Percentiles rank a stretch among this genome's conserved stretches.
phyloP scores from a whole-genome alignment of 2,888 invertebrate species.

The Crepidodera aurea region DNA sequence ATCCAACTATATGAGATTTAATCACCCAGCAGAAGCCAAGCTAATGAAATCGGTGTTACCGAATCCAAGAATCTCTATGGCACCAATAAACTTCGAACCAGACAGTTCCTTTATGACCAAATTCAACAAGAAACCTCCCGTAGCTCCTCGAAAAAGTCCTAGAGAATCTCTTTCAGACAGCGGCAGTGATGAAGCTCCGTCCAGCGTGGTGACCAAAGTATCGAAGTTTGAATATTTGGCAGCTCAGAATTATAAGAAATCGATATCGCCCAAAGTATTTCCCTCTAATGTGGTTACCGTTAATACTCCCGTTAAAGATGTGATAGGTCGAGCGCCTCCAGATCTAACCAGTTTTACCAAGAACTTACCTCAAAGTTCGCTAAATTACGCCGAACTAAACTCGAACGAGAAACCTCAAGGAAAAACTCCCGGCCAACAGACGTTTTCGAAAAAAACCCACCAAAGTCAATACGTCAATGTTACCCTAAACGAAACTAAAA shows the following conservation, averaged over 20 bases:
- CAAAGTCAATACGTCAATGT: conserved; percentile 59
- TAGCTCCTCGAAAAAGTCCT: conserved; percentile 68
- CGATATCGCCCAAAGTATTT: conserved; percentile 80
- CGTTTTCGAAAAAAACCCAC: conserved; percentile 54
- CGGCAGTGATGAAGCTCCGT: conserved; percentile 63
- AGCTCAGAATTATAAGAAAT: conserved; percentile 68
- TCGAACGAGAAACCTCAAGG: conserved; percentile 55
- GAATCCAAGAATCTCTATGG: conserved; percentile 79
- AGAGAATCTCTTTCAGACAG: conserved; percentile 63
- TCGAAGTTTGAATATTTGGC: conserved; percentile 83
- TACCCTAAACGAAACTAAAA: conserved; percentile 59
- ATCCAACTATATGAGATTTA: conserved; percentile 91
- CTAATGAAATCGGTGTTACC: conserved; percentile 86
- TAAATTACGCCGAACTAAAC: conserved; percentile 61
- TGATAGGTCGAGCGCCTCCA: conserved; percentile 69
- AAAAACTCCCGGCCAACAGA: conserved; percentile 56
- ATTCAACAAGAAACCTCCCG: conserved; percentile 71
- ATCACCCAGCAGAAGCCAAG: conserved; percentile 89
- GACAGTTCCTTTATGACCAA: conserved; percentile 52
- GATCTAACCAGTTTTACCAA: conserved; percentile 71
- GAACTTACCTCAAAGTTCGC: conserved; percentile 64
- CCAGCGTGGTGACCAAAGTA: conserved; percentile 77
- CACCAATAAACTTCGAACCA: conserved; percentile 74
- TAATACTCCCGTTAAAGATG: conserved; percentile 83
- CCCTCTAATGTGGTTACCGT: conserved; percentile 80